Evolutionary conservation across 2,888 invertebrate species (phyloP).

Genomic region (Plemyria rubiginata): DNA sequence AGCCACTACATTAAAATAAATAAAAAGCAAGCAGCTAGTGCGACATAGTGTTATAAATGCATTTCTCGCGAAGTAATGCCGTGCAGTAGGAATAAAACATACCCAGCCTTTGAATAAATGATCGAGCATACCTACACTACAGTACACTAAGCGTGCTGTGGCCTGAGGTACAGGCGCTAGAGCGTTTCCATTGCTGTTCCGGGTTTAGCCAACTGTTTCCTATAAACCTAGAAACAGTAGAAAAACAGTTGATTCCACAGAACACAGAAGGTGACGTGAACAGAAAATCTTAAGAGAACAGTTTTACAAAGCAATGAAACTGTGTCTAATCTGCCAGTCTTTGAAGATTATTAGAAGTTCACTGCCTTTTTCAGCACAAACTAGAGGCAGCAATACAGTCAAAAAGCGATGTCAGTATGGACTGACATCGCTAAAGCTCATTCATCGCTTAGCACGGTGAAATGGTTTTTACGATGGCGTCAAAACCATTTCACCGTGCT

Average conservation of each 20-base stretch:
- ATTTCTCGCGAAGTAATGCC: slow-evolving; percentile 40
- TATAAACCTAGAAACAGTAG: no score
- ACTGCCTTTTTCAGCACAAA: background rate
- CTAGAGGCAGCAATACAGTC: background rate
- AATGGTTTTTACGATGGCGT: no score
- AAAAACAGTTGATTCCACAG: no score
- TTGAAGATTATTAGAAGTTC: no score
- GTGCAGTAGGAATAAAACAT: slow-evolving; percentile 58
- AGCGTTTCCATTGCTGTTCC: slow-evolving; percentile 17
- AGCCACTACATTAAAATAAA: slow-evolving; percentile 25
- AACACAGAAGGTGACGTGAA: no score
- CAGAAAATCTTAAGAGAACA: no score
- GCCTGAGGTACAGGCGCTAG: slow-evolving; percentile 21
- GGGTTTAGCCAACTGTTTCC: no score
- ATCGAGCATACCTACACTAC: slow-evolving; percentile 53
- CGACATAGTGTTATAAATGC: slow-evolving; percentile 42
- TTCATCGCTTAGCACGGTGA: no score
- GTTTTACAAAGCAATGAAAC: no score
- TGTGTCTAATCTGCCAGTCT: no score
- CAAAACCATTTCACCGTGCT: background rate
- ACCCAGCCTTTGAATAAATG: slow-evolving; percentile 57
- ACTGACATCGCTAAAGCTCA: no score
- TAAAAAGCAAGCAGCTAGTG: slow-evolving; percentile 27
- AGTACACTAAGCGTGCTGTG: slow-evolving; percentile 41
- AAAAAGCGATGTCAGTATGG: background rate